Evolutionary conservation across 1,140 invertebrate species (phyloP).

Genomic region (Zophobas atratus): DNA sequence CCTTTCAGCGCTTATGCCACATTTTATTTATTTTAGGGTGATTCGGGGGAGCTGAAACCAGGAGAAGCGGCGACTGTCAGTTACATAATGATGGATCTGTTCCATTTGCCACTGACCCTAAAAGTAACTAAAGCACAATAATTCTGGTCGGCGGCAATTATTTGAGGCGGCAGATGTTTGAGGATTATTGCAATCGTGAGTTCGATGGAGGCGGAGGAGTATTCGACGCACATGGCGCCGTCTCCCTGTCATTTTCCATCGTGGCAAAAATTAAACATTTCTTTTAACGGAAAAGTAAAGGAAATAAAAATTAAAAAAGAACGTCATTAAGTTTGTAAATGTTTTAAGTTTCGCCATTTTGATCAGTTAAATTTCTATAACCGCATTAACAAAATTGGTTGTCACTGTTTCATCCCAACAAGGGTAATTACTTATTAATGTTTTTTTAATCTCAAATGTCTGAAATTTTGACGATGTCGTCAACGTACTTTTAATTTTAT

Average conservation of each 20-base stretch:
- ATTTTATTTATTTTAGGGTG: constrained; percentile 16
- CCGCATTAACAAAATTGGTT: too few species aligned
- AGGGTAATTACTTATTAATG: too few species aligned
- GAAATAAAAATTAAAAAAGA: constrained; percentile 7
- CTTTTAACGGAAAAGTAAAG: background rate
- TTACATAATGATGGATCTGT: constrained; percentile 36
- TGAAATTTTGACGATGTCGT: too few species aligned
- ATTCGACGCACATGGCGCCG: constrained; percentile 32
- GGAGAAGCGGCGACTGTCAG: constrained; percentile 9
- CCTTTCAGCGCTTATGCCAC: background rate
- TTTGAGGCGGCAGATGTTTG: constrained; percentile 34
- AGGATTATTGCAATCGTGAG: constrained; percentile 41
- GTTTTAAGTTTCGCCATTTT: too few species aligned
- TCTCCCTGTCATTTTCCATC: constrained; percentile 5
- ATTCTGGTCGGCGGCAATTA: constrained; percentile 34
- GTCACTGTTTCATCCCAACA: too few species aligned
- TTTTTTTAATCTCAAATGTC: too few species aligned
- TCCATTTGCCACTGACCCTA: constrained; percentile 31
- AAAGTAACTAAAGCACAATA: constrained; percentile 43
- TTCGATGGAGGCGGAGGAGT: constrained; percentile 30
- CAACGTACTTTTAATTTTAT: too few species aligned
- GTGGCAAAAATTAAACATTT: constrained; percentile 32
- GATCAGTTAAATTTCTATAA: too few species aligned
- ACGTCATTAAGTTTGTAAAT: background rate
- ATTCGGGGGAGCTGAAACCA: background rate